Evolutionary conservation across 1,140 invertebrate species (phyloP), one percentile per base, ranked within the genome.

Genomic region (Arion vulgaris): DNA sequence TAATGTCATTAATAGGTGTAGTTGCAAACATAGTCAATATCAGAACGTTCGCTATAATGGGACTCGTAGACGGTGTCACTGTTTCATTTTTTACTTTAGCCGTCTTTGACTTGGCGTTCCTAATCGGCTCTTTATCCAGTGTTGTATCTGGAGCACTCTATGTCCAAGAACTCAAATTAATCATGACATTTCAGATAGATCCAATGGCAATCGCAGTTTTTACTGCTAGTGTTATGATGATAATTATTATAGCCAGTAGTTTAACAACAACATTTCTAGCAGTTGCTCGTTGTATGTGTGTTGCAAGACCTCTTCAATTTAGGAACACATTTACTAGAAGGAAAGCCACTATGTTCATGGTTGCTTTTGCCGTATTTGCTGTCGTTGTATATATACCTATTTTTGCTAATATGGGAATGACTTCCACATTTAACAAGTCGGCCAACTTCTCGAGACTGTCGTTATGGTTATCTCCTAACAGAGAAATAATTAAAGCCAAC

Each of bases 211-310:
- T 75, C 2, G 13, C 17, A 4, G 36, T 71, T 34, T 36, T 38
- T 75, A 15, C 49, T 32, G 39, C 5, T 32, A 49, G 41, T 32
- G 7, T 15, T 41, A 38, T 32, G n/a, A 32, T 49, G 4, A 5
- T 75, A 5, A 41, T 51, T 32, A 28, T 49, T 39, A 49, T 49
- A 2, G 17, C 13, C 73, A 49, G 13, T 45, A 13, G 7, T 13
- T 11, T 75, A 1, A 49, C 39, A 15, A 77, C 75, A 28, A 66
- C 34, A 11, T 77, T 36, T 28, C 4, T 77, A 28, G 32, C 75
- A 45, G 75, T 77, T 57, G 51, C 28, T 15, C n/a, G 57, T 26
- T 77, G 75, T 34, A 32, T 77, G 51, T 77, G 75, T 62, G 75
- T 77, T n/a, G 15, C 51, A 7, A 34, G 11, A 62, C 75, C 75